phyloP scores from a whole-genome alignment of 2,113 vertebrate species.

The Sisor rabdophorus region DNA sequence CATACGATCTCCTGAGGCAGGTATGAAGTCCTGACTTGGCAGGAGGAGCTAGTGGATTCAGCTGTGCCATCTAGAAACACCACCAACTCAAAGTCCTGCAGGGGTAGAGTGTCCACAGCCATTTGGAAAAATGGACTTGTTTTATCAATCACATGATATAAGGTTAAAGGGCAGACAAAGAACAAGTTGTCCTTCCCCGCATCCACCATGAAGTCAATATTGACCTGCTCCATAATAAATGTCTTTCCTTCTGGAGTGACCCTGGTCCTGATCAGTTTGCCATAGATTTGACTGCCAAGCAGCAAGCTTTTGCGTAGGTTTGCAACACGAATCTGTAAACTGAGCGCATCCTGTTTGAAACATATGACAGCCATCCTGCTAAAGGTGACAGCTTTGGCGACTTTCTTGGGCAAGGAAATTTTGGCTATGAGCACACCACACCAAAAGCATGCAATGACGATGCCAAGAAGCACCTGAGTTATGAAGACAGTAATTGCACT shows the following conservation, averaged over 20 bases:
- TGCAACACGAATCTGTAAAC: conserved; percentile 87
- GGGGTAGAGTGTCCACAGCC: conserved; percentile 84
- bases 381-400: conserved; percentile 91
- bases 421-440: conserved; percentile 90
- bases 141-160: conserved; percentile 88
- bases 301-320: conserved; percentile 93
- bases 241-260: conserved; percentile 86
- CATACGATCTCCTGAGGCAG: conserved; percentile 92
- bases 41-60: conserved; percentile 89
- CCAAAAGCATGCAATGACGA: conserved; percentile 90
- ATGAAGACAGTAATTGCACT: conserved; percentile 82
- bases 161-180: conserved; percentile 89
- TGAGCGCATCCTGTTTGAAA: conserved; percentile 82
- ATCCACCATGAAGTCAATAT: conserved; percentile 86
- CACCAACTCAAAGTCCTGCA: conserved; percentile 92
- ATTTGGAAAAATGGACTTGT: conserved; percentile 91
- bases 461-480: conserved; percentile 83
- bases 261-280: conserved; percentile 88
- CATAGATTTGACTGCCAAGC: conserved; percentile 91
- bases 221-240: conserved; percentile 91
- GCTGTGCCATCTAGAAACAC: conserved; percentile 92
- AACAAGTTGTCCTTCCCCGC: conserved; percentile 94
- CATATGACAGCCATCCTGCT: conserved; percentile 89
- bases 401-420: conserved; percentile 87
- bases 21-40: conserved; percentile 92